Conservation (phyloP, 2,113 vertebrate genomes). For the Salvelinus alpinus region DNA sequence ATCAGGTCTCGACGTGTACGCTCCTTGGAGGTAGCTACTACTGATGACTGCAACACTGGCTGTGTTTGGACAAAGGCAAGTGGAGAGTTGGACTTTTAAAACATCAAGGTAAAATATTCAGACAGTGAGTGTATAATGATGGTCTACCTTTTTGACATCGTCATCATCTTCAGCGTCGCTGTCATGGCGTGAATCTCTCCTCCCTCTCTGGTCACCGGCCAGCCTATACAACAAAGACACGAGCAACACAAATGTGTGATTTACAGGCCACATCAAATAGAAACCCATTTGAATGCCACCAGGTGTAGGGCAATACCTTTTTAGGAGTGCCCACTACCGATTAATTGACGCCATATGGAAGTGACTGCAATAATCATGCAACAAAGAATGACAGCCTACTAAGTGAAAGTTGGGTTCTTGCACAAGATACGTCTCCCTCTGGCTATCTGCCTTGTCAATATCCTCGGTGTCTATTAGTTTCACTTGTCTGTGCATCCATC, state of each 20-base stretch:
- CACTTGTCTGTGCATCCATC: too few relatives aligned
- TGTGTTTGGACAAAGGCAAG: constrained; percentile 45
- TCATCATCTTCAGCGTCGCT: constrained; percentile 97
- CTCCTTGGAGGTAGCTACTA: constrained; percentile 99
- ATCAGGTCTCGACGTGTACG: constrained; percentile 98
- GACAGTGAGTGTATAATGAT: background rate
- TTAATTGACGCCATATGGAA: too few relatives aligned
- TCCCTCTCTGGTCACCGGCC: constrained; percentile 94
- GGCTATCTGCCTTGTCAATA: too few relatives aligned
- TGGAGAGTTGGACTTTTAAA: background rate
- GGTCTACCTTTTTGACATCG: constrained; percentile 92
- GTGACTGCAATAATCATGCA: too few relatives aligned
- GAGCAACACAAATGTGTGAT: background rate
- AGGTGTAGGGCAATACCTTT: too few relatives aligned
- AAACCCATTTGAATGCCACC: too few relatives aligned
- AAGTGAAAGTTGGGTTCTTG: too few relatives aligned
- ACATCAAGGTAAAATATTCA: background rate
- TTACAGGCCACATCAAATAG: background rate
- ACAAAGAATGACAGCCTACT: too few relatives aligned
- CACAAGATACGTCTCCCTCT: too few relatives aligned
- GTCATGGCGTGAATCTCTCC: constrained; percentile 96
- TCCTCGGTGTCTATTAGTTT: too few relatives aligned
- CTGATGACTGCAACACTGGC: constrained; percentile 98
- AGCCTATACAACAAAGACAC: constrained; percentile 74
- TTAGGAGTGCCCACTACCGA: too few relatives aligned